Evolutionary conservation across 2,113 vertebrate genomes (phyloP), one percentile per base, ranked within the genome.

Genomic region (Malurus melanocephalus): DNA sequence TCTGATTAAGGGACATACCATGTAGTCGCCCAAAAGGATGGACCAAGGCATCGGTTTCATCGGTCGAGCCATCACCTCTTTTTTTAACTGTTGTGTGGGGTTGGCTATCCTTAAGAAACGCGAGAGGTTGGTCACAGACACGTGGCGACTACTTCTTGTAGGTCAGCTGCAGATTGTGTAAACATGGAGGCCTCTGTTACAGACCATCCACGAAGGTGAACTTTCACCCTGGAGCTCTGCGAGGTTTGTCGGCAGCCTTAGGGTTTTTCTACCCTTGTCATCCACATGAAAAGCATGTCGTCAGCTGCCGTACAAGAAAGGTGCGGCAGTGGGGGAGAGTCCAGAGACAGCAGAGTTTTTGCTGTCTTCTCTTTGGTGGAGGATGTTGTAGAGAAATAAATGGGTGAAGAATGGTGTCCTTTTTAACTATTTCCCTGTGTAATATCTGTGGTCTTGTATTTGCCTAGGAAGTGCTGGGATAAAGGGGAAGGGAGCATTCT

Each of bases 81-180:
- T n/a, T 5, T 5, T 6, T 3, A 5, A 21, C 3, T 14, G 21
- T 38, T 7, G 0, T 7, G 6, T 19, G 57, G 12, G 7, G 20
- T 48, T 5, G 16, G 35, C 14, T 40, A 1, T 21, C 19, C 35
- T 17, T 24, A 1, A 3, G 45, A 12, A 40, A 5, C 2, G 38
- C 15, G 6, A 18, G 22, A 59, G 26, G 6, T 1, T 35, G 69
- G 35, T 43, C n/a, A 5, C n/a, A 5, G 16, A 11, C 1, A 1
- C 1, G 10, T 11, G 27, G 51, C 5, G 9, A 49, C 30, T 3
- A 0, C 53, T n/a, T 22, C 27, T 6, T 13, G 45, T 3, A 8
- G 38, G 8, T 79, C 27, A 16, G n/a, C 69, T 40, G 57, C 24
- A 11, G 46, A 26, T 48, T 14, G 13, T 4, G n/a, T 4, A 35